Conservation (phyloP, 2,113 vertebrate species). For the Oncorhynchus nerka region DNA sequence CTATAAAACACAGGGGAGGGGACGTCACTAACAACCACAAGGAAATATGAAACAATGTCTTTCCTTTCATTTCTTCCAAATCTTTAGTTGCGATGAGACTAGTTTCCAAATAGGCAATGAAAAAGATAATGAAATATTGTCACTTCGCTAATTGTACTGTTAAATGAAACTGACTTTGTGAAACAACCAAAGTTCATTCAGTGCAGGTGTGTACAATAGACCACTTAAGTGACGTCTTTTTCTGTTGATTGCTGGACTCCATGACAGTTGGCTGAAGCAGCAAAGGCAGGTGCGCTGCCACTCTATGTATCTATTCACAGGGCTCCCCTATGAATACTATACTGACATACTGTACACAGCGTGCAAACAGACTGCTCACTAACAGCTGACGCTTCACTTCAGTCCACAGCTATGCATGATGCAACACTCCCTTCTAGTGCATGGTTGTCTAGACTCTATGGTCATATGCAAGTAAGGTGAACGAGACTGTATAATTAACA, state of each 20-base stretch:
- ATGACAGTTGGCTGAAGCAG: not conserved
- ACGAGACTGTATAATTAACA: not conserved
- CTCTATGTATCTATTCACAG: not conserved
- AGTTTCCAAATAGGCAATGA: not conserved
- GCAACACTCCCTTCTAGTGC: not conserved
- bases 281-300: not conserved
- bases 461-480: not conserved
- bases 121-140: not conserved
- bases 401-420: not conserved
- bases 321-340: not conserved
- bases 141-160: too few species aligned
- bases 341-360: not conserved
- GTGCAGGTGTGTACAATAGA: not conserved
- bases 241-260: not conserved
- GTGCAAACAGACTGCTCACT: not conserved
- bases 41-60: not conserved
- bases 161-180: not conserved
- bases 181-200: not conserved
- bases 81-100: not conserved
- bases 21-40: not conserved
- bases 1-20: slow-evolving; percentile 66
- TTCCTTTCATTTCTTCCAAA: not conserved
- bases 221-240: too few species aligned
- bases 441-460: not conserved
- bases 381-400: not conserved